phyloP scores from a whole-genome alignment of 2,797 vertebrate species.

The Loriculus beryllinus region DNA sequence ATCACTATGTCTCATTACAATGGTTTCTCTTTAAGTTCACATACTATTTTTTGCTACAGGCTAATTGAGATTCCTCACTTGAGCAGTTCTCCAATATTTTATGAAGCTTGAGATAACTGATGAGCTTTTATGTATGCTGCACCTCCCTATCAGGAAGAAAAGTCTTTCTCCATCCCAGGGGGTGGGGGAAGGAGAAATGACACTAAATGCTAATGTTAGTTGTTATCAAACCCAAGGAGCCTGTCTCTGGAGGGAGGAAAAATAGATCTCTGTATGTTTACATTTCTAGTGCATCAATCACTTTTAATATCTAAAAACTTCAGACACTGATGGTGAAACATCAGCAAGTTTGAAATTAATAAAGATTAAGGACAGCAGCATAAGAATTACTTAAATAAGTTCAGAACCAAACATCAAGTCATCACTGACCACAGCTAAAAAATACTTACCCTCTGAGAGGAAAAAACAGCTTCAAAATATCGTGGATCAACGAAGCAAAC shows the following conservation, averaged over 20 bases:
- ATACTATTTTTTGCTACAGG: background rate
- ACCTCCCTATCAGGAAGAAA: background rate
- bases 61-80: background rate
- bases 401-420: background rate
- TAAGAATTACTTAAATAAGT: background rate
- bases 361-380: background rate
- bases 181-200: background rate
- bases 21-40: background rate
- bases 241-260: background rate
- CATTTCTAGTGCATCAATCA: background rate
- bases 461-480: background rate
- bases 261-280: background rate
- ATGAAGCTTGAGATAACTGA: background rate
- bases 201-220: background rate
- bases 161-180: background rate
- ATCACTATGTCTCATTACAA: background rate
- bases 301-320: background rate
- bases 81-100: background rate
- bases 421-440: background rate
- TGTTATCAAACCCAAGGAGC: background rate
- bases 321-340: background rate
- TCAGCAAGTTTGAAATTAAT: background rate
- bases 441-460: background rate
- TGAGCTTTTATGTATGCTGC: background rate
- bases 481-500: background rate